Base-by-base conservation (phyloP, 2,797 vertebrate species). In the Anabas testudineus region DNA sequence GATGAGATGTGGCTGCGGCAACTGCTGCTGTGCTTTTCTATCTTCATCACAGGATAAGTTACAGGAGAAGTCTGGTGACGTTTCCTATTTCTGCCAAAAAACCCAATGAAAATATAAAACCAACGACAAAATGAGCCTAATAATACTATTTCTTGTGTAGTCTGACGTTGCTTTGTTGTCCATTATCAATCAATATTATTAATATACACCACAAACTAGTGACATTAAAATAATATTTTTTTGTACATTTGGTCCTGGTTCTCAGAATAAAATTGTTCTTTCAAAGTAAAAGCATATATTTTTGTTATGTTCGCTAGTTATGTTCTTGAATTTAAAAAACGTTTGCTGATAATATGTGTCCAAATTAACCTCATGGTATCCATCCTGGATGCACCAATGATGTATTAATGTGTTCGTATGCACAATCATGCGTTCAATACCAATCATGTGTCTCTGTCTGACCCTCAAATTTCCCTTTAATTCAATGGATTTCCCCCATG, bases 361-460 rank as follows among this genome's bases (percentile, higher is more conserved):
- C 30, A n/a, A 18, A 51, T 51, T 28, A 63, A 10, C 6, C 3
- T 32, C 30, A 32, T 32, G 30, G 26, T 32, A 32, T 16, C 14
- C 7, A 5, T 15, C 2, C 12, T 37, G 36, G 37, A 37, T 37
- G 4, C 13, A 10, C 71, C 64, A 60, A 39, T 13, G 49, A 73
- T 75, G 68, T 74, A 77, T 77, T 24, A 46, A 37, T 41, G 54
- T 71, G 83, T 88, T 71, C 82, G 89, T 91, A 89, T 87, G 79
- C 78, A 86, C 77, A 78, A 83, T 71, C 88, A 90, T 86, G 81
- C 86, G 81, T 72, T 82, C 74, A 49, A 80, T 78, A 77, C 52
- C 65, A 73, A 41, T 74, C 52, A 2, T 10, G 32, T 32, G 67
- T 81, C 75, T 88, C 80, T 34, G 2, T 42, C 62, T 60, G 39